Conservation (phyloP, 2,113 vertebrate genomes). For the Hylia prasina region DNA sequence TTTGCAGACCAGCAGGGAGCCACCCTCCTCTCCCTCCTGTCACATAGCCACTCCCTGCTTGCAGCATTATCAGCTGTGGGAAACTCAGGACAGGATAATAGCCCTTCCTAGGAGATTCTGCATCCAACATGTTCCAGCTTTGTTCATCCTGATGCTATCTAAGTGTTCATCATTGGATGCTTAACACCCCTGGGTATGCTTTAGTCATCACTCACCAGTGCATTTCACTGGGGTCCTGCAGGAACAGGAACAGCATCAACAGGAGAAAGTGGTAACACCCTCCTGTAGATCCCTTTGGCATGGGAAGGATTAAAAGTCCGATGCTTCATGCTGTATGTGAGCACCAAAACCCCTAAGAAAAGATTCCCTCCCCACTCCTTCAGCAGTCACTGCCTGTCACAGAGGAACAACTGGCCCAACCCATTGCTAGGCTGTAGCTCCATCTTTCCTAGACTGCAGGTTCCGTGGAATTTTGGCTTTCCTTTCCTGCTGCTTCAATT, state of each 20-base stretch:
- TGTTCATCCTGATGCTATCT: not conserved
- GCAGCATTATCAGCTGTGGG: not conserved
- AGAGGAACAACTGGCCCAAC: not conserved
- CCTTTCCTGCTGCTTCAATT: not conserved
- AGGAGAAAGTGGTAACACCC: not conserved
- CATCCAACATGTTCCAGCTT: not conserved
- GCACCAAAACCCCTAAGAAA: not conserved
- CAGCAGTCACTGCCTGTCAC: not conserved
- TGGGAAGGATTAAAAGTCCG: not conserved
- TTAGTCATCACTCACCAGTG: not conserved
- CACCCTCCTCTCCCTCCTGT: not conserved
- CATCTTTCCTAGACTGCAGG: accelerated
- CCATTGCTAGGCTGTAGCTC: not conserved
- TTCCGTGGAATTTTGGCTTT: not conserved
- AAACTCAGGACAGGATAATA: not conserved
- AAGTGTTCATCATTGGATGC: not conserved
- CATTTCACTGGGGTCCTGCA: not conserved
- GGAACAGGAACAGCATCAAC: not conserved
- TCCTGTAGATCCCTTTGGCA: not conserved
- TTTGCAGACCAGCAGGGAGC: not conserved
- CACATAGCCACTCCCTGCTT: not conserved
- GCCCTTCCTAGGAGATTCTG: not conserved
- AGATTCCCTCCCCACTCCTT: not conserved
- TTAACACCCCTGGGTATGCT: not conserved
- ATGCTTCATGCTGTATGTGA: not conserved